Percentiles rank a stretch among this genome's conserved stretches.
Conservation (phyloP, 1,140 invertebrate species). For the Bombus affinis region DNA sequence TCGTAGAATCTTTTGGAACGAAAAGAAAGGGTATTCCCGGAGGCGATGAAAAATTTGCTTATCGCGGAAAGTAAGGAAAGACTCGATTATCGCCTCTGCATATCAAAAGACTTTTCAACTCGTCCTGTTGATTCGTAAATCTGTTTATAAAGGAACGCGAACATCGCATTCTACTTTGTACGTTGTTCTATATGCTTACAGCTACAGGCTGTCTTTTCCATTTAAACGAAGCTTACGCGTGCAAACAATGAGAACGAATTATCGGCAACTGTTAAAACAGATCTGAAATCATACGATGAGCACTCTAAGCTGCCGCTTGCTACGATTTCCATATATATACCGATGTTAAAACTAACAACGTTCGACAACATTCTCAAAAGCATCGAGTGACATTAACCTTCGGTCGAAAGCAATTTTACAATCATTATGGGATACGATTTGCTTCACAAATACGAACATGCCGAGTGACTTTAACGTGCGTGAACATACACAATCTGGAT, state of each 20-base stretch:
- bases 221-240: not conserved
- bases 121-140: not conserved
- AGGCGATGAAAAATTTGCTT: too few relatives aligned
- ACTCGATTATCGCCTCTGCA: not conserved
- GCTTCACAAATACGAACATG: too few relatives aligned
- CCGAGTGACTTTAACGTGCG: too few relatives aligned
- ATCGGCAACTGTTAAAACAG: conserved; percentile 20
- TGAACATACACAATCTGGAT: not conserved
- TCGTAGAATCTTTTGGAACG: too few relatives aligned
- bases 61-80: not conserved
- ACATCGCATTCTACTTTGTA: not conserved
- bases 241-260: not conserved
- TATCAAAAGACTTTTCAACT: not conserved
- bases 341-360: too few relatives aligned
- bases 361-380: too few relatives aligned
- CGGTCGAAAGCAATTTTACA: too few relatives aligned
- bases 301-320: not conserved
- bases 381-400: too few relatives aligned
- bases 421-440: too few relatives aligned
- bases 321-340: too few relatives aligned
- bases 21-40: not conserved
- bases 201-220: not conserved
- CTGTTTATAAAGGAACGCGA: too few relatives aligned
- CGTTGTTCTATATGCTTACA: not conserved
- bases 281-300: not conserved